A percentile compares a stretch with the other conserved stretches of the same genome.
Conservation (phyloP, 2,797 vertebrate species). For the Pseudochromis fuscus region DNA sequence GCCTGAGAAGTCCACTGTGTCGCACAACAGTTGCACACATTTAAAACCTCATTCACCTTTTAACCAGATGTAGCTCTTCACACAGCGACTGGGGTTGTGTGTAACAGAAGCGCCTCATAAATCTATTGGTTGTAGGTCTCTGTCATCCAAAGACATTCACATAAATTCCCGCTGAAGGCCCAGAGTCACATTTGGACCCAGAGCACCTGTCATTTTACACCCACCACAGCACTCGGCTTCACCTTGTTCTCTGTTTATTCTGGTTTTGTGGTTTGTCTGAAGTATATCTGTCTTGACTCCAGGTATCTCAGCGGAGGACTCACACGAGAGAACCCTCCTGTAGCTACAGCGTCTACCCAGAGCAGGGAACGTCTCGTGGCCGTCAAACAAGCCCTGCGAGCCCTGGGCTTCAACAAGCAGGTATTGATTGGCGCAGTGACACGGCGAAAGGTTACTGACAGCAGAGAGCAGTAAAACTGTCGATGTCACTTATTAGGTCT, state of each 20-base stretch:
- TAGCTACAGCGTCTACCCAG: slow-evolving; percentile 80
- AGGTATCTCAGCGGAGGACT: slow-evolving; percentile 87
- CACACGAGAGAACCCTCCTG: slow-evolving; percentile 73
- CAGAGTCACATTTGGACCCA: background rate
- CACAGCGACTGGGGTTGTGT: background rate
- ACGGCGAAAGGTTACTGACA: slow-evolving; percentile 25
- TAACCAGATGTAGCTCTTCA: background rate
- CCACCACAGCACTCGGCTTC: background rate
- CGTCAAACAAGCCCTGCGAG: slow-evolving; percentile 90
- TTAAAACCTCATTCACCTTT: background rate
- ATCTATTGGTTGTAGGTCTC: background rate
- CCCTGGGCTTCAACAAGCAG: slow-evolving; percentile 90
- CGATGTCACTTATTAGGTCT: slow-evolving; percentile 11
- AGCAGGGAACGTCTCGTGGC: slow-evolving; percentile 87
- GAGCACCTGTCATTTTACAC: background rate
- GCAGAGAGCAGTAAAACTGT: slow-evolving; percentile 20
- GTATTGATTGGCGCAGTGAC: slow-evolving; percentile 75
- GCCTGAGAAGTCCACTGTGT: background rate
- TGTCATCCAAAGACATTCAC: slow-evolving; percentile 4
- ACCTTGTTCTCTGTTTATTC: background rate
- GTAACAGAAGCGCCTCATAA: background rate
- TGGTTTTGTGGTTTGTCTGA: background rate
- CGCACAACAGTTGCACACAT: background rate
- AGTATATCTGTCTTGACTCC: background rate
- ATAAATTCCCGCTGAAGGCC: slow-evolving; percentile 3